These are phyloP conservation scores for Myiozetetes cayanensis DNA, from an alignment of 2,113 vertebrate species.

Conservation along the genomic window DNA sequence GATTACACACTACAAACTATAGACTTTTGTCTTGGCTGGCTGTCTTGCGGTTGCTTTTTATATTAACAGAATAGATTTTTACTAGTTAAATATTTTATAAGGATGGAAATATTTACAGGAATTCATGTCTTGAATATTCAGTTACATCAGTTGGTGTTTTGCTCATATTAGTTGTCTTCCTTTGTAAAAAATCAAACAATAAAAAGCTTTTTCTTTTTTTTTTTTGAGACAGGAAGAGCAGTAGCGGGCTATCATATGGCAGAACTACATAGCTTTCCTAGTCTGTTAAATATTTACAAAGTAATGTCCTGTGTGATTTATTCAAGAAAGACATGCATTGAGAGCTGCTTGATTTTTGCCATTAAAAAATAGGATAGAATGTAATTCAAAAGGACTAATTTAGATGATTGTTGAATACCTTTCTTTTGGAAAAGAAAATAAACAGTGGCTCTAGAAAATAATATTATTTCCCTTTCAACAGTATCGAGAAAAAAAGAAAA, in stretches of 20 bases:
- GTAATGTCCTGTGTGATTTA: background rate
- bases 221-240: background rate
- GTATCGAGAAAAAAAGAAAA: background rate
- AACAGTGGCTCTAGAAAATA: background rate
- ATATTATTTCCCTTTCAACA: background rate
- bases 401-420: background rate
- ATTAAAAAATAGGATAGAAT: background rate
- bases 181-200: background rate
- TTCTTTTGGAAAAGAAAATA: background rate
- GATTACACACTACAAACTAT: rapidly evolving
- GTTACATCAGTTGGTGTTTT: background rate
- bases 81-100: background rate
- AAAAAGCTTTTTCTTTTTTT: background rate
- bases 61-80: background rate
- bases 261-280: background rate
- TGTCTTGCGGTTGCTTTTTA: background rate
- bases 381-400: background rate
- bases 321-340: background rate
- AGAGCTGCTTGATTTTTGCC: background rate
- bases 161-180: background rate
- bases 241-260: background rate
- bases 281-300: constrained; percentile 52
- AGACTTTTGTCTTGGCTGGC: background rate
- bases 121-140: background rate
- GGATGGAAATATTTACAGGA: background rate